A percentile compares a stretch with the other conserved stretches of the same genome.
Evolutionary conservation across 2,888 invertebrate genomes (phyloP).

Genomic region (Trissoscelio sp.): DNA sequence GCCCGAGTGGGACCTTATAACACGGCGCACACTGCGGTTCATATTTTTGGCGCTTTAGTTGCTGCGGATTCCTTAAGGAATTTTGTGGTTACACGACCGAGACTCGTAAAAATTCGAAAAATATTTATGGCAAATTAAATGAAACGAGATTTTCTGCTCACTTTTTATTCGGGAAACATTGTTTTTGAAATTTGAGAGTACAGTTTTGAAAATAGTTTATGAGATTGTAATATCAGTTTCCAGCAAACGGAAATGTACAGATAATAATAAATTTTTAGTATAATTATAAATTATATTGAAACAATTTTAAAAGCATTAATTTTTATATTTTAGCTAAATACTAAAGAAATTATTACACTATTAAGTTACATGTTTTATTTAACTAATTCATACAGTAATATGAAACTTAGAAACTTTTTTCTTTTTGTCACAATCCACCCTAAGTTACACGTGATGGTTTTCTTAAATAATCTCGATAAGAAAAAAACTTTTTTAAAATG

Average conservation of each 20-base stretch:
- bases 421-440: background rate
- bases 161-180: background rate
- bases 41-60: conserved; percentile 44
- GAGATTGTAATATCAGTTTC: no score
- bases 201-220: background rate
- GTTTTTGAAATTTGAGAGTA: background rate
- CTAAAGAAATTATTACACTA: no score
- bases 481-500: conserved; percentile 2
- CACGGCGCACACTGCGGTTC: background rate
- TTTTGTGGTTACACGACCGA: conserved; percentile 1
- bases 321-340: no score
- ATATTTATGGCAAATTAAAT: conserved; percentile 2
- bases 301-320: no score
- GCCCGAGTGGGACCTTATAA: conserved; percentile 23
- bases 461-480: conserved; percentile 14
- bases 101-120: background rate
- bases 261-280: no score
- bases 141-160: background rate
- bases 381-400: conserved; percentile 6
- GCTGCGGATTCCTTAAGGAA: conserved; percentile 7
- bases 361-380: background rate
- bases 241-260: no score
- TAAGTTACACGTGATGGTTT: conserved; percentile 8
- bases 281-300: no score
- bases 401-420: background rate